These are phyloP conservation scores for Xiphophorus birchmanni DNA, from an alignment of 2,797 vertebrate genomes.

Conservation along the genomic window DNA sequence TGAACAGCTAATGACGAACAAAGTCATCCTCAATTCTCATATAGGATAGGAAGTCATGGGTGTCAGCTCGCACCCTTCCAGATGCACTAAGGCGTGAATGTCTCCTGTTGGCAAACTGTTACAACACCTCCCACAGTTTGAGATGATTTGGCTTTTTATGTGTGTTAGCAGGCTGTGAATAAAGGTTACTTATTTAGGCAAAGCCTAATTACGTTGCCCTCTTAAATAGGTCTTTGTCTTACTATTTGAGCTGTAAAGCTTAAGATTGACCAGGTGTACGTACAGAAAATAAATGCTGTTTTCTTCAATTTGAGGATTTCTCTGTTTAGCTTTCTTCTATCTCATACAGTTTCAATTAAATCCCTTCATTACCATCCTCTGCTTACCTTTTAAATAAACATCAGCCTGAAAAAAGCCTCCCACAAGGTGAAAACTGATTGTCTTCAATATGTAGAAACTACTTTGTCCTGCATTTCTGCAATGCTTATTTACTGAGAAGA, in stretches of 20 bases:
- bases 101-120: conserved; percentile 73
- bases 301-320: conserved; percentile 27
- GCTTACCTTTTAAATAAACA: conserved; percentile 73
- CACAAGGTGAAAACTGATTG: conserved; percentile 58
- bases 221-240: conserved; percentile 16
- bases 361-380: conserved; percentile 67
- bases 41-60: conserved; percentile 69
- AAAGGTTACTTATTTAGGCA: conserved; percentile 38
- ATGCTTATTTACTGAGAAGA: conserved; percentile 47
- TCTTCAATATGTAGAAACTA: conserved; percentile 61
- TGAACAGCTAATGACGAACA: conserved; percentile 77
- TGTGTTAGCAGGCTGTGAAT: conserved; percentile 12
- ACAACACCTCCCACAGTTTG: conserved; percentile 72
- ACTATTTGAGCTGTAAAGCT: conserved; percentile 27
- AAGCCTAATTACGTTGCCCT: conserved; percentile 31
- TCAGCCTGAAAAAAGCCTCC: conserved; percentile 45
- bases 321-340: conserved; percentile 39
- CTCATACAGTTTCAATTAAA: conserved; percentile 61
- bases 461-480: conserved; percentile 50
- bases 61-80: conserved; percentile 70
- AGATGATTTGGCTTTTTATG: conserved; percentile 37
- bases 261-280: conserved; percentile 21
- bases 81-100: conserved; percentile 71
- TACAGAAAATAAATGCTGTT: conserved; percentile 23
- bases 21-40: conserved; percentile 65